Base-by-base conservation (phyloP, 2,113 vertebrate genomes). In the Garra rufa region DNA sequence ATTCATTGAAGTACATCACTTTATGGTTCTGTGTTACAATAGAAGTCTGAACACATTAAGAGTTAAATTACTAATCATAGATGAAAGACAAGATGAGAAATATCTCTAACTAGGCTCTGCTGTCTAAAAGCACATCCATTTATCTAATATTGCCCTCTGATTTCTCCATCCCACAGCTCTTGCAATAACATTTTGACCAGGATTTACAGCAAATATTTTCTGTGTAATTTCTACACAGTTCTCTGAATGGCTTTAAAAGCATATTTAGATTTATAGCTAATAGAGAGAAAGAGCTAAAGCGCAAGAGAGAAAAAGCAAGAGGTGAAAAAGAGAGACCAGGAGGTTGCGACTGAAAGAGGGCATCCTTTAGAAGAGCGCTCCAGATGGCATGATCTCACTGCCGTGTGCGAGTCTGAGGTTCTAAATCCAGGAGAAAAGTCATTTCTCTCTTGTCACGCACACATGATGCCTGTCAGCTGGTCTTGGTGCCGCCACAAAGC, bases 391-490 rank as follows among this genome's bases (percentile, higher is more conserved):
- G 73, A 85, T 82, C 63, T 70, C 17, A 17, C 38, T 3, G 26
- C 43, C 7, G 17, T 38, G 19, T 61, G 55, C 6, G 2, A 38
- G n/a, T 48, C 63, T 67, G 44, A 38, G 44, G 28, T 52, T 82
- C 44, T 69, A 38, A 69, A 81, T 81, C 74, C 52, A 44, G 43
- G 19, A 71, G 50, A 69, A 82, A 43, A 81, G 61, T 71, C 24
- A 52, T 41, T 86, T 41, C n/a, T 63, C 38, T 15, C 50, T 52
- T 26, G 83, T 73, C 84, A 81, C 28, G 84, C 84, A 61, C 77
- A 67, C 76, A 48, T 76, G 77, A 84, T 71, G 71, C 78, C 46
- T 84, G 76, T 85, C 78, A 82, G 63, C 48, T 24, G 50, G n/a
- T 59, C 14, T 65, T 24, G 44, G 73, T 44, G 59, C 73, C 21